These are phyloP conservation scores for Volucella inflata DNA, from an alignment of 2,888 invertebrate species.

Conservation along the genomic window DNA sequence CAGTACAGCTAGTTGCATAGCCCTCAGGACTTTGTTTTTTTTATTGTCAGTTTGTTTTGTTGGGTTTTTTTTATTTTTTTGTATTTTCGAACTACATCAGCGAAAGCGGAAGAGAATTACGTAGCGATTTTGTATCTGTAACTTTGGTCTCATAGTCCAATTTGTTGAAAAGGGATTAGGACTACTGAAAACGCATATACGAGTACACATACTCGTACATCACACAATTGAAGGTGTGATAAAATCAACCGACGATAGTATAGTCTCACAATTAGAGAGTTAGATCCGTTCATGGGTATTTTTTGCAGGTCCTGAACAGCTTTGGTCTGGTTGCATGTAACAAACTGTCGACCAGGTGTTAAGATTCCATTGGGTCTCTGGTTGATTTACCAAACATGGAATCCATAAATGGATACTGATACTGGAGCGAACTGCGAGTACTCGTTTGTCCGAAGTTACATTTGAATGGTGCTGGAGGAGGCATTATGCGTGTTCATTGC, in stretches of 20 bases:
- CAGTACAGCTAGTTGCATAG: conserved; percentile 5
- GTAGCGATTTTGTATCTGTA: neutral
- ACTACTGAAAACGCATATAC: neutral
- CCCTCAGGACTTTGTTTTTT: conserved; percentile 63
- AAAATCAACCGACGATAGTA: conserved; percentile 59
- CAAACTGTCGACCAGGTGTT: conserved; percentile 66
- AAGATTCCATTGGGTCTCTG: conserved; percentile 45
- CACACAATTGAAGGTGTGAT: conserved; percentile 59
- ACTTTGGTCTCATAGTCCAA: conserved; percentile 49
- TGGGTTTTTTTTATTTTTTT: neutral
- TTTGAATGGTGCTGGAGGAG: conserved; percentile 36
- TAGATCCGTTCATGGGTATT: conserved; percentile 49
- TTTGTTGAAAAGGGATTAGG: conserved; percentile 39
- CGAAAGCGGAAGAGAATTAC: conserved; percentile 42
- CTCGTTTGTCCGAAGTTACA: conserved; percentile 9
- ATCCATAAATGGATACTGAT: conserved; percentile 34
- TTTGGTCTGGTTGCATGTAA: conserved; percentile 58
- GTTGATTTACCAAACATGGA: conserved; percentile 66
- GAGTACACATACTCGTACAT: conserved; percentile 6
- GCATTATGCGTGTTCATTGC: conserved; percentile 65
- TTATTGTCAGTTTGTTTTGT: neutral
- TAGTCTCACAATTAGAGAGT: conserved; percentile 68
- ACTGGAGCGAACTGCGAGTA: conserved; percentile 23
- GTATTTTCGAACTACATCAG: too few species aligned
- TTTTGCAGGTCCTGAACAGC: conserved; percentile 45